Evolutionary conservation across 2,797 vertebrate genomes (phyloP), one percentile per base, ranked within the genome.

Genomic region (Bradypodion ventrale): DNA sequence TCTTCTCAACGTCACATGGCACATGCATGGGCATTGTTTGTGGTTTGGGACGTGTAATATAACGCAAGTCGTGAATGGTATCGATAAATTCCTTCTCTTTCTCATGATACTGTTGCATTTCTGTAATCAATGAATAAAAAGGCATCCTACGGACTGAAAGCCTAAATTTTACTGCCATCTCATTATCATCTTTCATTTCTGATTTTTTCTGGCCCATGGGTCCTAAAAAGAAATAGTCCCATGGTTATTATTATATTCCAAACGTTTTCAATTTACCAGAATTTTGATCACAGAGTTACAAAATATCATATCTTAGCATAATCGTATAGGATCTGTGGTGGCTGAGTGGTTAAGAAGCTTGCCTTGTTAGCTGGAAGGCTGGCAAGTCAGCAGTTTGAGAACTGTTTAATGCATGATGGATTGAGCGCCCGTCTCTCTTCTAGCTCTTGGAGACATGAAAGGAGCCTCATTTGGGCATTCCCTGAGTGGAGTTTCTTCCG

Each of bases 121-220:
- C 72, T 44, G 92, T 85, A 21, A 68, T 92, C n/a, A 89, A 2
- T 37, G 91, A 83, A 44, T 90, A 72, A 46, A 95, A 65, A 44
- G 87, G 86, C 8, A 89, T 69, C 85, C 91, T 96, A 74, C 75
- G 70, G 16, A 89, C 88, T 35, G 92, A 91, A 83, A 95, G 73
- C 27, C 82, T 85, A 87, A 94, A 92, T 68, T 65, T 21, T 23
- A 56, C 37, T 69, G 84, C 66, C 9, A 83, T 63, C 81, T 76
- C 78, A 73, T 92, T 80, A 69, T 89, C 52, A 32, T 35, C n/a
- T 78, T 84, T 35, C 59, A 15, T 37, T 32, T 19, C 65, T 65
- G 4, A 3, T 78, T 85, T 78, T n/a, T 84, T 74, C 35, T 59
- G 29, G 42, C 65, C 74, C 72, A 82, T 78, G 23, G 73, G 60